These are phyloP conservation scores for Papilio elwesi DNA, from an alignment of 2,888 invertebrate genomes.

Conservation along the genomic window DNA sequence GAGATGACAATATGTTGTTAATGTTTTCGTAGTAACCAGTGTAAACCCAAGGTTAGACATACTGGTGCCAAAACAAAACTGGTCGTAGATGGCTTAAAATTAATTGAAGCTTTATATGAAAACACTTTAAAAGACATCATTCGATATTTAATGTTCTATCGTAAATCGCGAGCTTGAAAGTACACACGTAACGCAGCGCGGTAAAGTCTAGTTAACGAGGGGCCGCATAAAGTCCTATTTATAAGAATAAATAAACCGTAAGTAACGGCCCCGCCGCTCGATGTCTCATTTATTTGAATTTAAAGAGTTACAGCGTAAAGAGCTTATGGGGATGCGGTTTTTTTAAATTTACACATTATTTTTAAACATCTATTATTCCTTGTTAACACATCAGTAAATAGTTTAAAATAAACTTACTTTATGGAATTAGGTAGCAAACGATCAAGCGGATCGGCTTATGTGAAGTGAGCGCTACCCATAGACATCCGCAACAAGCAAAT, in stretches of 20 bases:
- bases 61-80: too few relatives aligned
- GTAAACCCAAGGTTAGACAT: too few relatives aligned
- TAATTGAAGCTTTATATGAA: not conserved
- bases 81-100: not conserved
- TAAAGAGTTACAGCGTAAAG: constrained; percentile 10
- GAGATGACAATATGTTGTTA: too few relatives aligned
- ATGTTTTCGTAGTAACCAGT: too few relatives aligned
- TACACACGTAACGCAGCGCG: constrained; percentile 44
- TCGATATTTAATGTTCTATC: not conserved
- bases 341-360: constrained; percentile 12
- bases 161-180: constrained; percentile 19
- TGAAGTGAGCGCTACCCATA: too few relatives aligned
- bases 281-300: constrained; percentile 25
- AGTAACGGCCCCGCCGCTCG: constrained; percentile 50
- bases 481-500: too few relatives aligned
- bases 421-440: too few relatives aligned
- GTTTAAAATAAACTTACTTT: not conserved
- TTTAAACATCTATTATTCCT: constrained; percentile 15
- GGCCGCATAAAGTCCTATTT: constrained; percentile 64
- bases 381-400: not conserved
- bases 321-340: not conserved
- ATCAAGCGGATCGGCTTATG: too few relatives aligned
- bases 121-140: not conserved
- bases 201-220: constrained; percentile 63
- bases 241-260: constrained; percentile 66